Evolutionary conservation across 2,113 vertebrate species (phyloP).

Genomic region (Ranitomeya variabilis): DNA sequence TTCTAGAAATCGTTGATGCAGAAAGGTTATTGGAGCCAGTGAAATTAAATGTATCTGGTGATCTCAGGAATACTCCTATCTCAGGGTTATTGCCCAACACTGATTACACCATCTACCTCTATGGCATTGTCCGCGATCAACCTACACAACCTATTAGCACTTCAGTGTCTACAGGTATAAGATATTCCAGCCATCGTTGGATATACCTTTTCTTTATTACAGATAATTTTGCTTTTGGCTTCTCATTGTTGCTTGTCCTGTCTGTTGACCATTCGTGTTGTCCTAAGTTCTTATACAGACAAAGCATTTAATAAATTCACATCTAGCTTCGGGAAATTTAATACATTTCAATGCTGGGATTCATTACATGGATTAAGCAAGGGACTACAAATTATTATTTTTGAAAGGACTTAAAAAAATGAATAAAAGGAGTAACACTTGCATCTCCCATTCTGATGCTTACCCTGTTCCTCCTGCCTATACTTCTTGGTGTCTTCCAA

Average conservation of each 20-base stretch:
- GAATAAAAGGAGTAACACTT: too few relatives aligned
- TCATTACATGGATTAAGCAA: too few relatives aligned
- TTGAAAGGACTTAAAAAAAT: too few relatives aligned
- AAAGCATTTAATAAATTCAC: too few relatives aligned
- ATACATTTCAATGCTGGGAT: too few relatives aligned
- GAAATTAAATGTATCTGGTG: slow-evolving; percentile 82
- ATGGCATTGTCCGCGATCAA: slow-evolving; percentile 78
- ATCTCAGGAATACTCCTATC: slow-evolving; percentile 76
- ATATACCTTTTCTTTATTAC: slow-evolving; percentile 49
- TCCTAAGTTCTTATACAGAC: background rate
- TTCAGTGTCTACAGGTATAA: slow-evolving; percentile 89
- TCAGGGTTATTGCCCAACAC: slow-evolving; percentile 86
- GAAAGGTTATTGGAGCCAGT: slow-evolving; percentile 85
- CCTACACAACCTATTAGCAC: slow-evolving; percentile 81
- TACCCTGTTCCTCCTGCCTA: too few relatives aligned
- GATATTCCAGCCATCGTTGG: slow-evolving; percentile 54
- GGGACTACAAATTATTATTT: too few relatives aligned
- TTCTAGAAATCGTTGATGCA: slow-evolving; percentile 95
- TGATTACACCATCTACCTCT: slow-evolving; percentile 94
- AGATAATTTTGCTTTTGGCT: background rate
- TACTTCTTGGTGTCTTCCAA: too few relatives aligned
- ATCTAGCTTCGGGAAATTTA: background rate
- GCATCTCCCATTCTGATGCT: too few relatives aligned
- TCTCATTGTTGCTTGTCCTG: background rate
- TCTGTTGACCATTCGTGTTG: background rate